Evolutionary conservation across 2,113 vertebrate species (phyloP).

Genomic region (Scomber scombrus): DNA sequence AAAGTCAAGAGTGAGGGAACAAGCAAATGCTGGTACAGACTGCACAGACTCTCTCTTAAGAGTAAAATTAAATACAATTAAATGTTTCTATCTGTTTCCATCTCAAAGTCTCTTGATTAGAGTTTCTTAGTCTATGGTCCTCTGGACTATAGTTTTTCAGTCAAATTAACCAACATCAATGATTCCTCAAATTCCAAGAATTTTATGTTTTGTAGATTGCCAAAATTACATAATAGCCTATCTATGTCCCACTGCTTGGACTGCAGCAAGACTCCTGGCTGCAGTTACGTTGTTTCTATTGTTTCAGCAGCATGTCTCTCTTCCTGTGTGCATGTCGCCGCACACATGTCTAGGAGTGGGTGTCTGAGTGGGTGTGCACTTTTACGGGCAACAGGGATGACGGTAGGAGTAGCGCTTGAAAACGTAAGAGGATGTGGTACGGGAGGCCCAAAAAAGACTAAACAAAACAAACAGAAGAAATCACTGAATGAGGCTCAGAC

Average conservation of each 20-base stretch:
- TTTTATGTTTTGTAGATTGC: background rate
- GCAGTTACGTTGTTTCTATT: constrained; percentile 37
- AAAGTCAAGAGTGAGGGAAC: background rate
- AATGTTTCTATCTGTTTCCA: background rate
- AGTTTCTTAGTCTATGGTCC: background rate
- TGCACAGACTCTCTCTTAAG: background rate
- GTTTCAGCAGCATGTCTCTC: constrained; percentile 45
- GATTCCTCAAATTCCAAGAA: background rate
- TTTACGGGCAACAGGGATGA: constrained; percentile 4
- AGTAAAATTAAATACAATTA: background rate
- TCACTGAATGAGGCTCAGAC: constrained; percentile 64
- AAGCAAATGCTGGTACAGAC: background rate
- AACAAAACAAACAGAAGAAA: constrained; percentile 75
- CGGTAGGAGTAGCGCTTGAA: constrained; percentile 7
- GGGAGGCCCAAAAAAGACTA: constrained; percentile 58
- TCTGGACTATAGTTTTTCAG: background rate
- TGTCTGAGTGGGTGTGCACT: constrained; percentile 28
- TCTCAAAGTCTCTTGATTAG: background rate
- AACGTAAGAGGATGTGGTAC: constrained; percentile 60
- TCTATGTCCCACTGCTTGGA: background rate
- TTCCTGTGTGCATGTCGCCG: constrained; percentile 57
- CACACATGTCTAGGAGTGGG: constrained; percentile 18
- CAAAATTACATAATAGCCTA: background rate
- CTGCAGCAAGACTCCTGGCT: background rate
- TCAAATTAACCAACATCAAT: background rate